Evolutionary conservation across 2,888 invertebrate species (phyloP), one percentile per base, ranked within the genome.

Genomic region (Sarcophaga caerulescens): DNA sequence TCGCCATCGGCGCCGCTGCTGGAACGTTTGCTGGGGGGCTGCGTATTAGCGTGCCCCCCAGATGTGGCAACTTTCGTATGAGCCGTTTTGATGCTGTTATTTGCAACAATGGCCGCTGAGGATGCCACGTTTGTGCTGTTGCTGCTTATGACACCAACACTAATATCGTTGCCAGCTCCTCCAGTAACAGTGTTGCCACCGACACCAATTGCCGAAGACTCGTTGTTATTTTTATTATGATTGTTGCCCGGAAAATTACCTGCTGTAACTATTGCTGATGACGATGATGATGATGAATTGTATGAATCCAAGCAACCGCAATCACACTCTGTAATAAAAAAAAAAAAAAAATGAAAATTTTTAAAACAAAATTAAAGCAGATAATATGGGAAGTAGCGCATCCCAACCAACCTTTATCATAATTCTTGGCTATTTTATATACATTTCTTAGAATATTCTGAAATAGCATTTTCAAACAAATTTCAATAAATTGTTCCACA

Each of bases 1-100:
- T 99, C 99, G 88, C 99, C 99, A 94, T 99, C 99, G 92, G 96
- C 96, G 90, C 97, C 96, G 92, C 96, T 96, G 93, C 96, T 96
- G 91, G 96, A 96, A 93, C 96, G 95, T 95, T 95, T 92, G 88
- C 94, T 94, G 92, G 94, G 94, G 90, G 94, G 93, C 92, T 94
- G 94, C 91, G 94, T 94, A 81, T 94, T 94, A 84, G 94, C 94
- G 91, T 93, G 93, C 90, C 93, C 93, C 93, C 93, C 93, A 88
- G 93, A 92, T 86, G 93, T 94, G 88, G 92, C 93, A 86, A 93
- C 93, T 91, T 93, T 93, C 87, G 93, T 93, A 89, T 93, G 93
- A 89, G 93, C 93, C 93, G 93, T 93, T 88, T 93, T 93, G 93
- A 92, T 90, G 91, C 92, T 91, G 91, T 90, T 91, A 65, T 86